Percentiles rank a stretch among this genome's conserved stretches.
phyloP scores from a whole-genome alignment of 2,888 invertebrate genomes.

The Cancer borealis region DNA sequence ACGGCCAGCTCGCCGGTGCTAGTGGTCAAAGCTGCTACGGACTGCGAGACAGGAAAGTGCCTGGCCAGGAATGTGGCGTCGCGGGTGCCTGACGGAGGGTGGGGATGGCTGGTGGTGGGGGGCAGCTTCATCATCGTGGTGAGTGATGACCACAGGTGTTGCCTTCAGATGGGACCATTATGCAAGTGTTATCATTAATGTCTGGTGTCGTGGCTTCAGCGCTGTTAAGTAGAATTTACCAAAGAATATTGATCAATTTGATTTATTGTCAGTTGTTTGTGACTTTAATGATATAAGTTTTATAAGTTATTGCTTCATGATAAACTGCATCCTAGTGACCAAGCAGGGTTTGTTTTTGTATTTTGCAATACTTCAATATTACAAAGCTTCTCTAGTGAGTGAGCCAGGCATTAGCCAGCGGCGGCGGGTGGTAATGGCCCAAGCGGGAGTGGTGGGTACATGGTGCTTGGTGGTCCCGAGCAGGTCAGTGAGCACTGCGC shows the following conservation, averaged over 20 bases:
- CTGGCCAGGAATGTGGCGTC: background rate
- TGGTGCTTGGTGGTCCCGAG: background rate
- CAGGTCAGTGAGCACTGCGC: background rate
- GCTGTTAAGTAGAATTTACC: background rate
- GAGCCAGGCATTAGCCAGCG: background rate
- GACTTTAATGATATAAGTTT: background rate
- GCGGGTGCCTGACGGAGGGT: conserved; percentile 48
- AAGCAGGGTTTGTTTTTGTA: background rate
- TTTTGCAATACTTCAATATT: background rate
- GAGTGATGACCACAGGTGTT: background rate
- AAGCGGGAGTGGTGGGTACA: background rate
- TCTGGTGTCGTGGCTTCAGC: background rate
- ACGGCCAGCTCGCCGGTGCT: background rate
- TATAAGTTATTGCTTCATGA: background rate
- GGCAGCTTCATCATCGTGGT: conserved; percentile 35
- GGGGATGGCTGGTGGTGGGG: conserved; percentile 50
- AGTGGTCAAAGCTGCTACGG: background rate
- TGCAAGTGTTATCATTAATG: background rate
- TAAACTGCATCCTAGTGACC: background rate
- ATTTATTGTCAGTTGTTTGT: background rate
- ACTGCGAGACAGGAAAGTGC: background rate
- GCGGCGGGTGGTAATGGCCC: background rate
- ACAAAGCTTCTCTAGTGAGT: background rate
- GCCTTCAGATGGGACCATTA: background rate
- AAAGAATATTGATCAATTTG: background rate